phyloP scores from a whole-genome alignment of 2,113 vertebrate species.

The Protomyctophum bolini region DNA sequence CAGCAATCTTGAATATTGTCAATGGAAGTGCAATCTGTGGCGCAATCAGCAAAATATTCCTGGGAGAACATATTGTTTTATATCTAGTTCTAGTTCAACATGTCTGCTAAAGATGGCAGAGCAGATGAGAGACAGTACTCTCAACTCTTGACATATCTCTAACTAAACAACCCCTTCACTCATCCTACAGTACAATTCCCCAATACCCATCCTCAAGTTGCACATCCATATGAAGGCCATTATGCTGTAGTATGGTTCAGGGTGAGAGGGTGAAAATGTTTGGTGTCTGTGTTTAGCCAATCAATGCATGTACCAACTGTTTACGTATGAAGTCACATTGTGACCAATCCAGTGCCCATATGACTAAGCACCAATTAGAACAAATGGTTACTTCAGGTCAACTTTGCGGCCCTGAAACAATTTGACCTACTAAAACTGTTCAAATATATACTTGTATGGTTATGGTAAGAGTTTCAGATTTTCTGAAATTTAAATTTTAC shows the following conservation, averaged over 20 bases:
- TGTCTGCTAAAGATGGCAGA: too few species aligned
- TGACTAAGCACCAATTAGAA: conserved; percentile 21
- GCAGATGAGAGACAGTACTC: too few species aligned
- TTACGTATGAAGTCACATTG: conserved; percentile 80
- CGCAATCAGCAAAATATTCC: not conserved
- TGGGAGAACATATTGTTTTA: too few species aligned
- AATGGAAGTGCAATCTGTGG: not conserved
- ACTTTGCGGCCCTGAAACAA: conserved; percentile 9
- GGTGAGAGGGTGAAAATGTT: not conserved
- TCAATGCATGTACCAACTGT: conserved; percentile 86
- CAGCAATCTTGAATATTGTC: too few species aligned
- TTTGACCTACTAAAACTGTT: not conserved
- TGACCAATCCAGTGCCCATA: conserved; percentile 77
- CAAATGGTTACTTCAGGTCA: not conserved
- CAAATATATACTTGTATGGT: conserved; percentile 13
- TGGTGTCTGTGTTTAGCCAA: conserved; percentile 56
- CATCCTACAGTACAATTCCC: too few species aligned
- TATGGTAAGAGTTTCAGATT: conserved; percentile 73
- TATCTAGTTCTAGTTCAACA: too few species aligned
- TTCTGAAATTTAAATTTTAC: conserved; percentile 77
- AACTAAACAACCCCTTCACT: too few species aligned
- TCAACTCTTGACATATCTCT: too few species aligned
- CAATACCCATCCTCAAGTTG: too few species aligned
- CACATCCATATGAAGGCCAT: too few species aligned
- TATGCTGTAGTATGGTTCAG: not conserved